Evolutionary conservation across 2,888 invertebrate species (phyloP).

Genomic region (Ormyrus thymus): DNA sequence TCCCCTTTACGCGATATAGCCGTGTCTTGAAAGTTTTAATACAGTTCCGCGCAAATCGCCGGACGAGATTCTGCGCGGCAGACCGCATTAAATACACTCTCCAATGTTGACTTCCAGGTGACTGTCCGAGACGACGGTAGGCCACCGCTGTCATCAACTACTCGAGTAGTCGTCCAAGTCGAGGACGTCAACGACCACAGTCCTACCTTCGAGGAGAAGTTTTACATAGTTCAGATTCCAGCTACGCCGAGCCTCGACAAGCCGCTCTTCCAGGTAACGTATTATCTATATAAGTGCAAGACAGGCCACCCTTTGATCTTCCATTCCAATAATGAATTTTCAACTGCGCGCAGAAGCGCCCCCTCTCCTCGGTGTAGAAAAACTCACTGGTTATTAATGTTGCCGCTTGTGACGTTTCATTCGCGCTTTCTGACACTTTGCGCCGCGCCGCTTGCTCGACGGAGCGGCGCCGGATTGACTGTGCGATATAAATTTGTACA

Average conservation of each 20-base stretch:
- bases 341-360: not conserved
- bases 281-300: not conserved
- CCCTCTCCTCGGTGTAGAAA: too few relatives aligned
- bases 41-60: too few relatives aligned
- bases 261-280: slow-evolving; percentile 79
- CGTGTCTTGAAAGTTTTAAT: not conserved
- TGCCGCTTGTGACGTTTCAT: too few relatives aligned
- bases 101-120: slow-evolving; percentile 74
- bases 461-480: too few relatives aligned
- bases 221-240: slow-evolving; percentile 88
- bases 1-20: not conserved
- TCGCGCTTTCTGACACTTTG: too few relatives aligned
- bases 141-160: slow-evolving; percentile 84
- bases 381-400: too few relatives aligned
- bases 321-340: slow-evolving; percentile 9
- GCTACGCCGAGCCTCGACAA: slow-evolving; percentile 76
- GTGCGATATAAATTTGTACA: too few relatives aligned
- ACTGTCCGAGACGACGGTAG: slow-evolving; percentile 87
- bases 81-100: too few relatives aligned
- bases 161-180: slow-evolving; percentile 87
- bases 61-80: too few relatives aligned
- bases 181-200: slow-evolving; percentile 91
- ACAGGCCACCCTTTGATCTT: not conserved
- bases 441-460: too few relatives aligned
- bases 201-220: slow-evolving; percentile 88